Conservation (phyloP, 1,140 invertebrate species). For the Drosophila pruinosa region DNA sequence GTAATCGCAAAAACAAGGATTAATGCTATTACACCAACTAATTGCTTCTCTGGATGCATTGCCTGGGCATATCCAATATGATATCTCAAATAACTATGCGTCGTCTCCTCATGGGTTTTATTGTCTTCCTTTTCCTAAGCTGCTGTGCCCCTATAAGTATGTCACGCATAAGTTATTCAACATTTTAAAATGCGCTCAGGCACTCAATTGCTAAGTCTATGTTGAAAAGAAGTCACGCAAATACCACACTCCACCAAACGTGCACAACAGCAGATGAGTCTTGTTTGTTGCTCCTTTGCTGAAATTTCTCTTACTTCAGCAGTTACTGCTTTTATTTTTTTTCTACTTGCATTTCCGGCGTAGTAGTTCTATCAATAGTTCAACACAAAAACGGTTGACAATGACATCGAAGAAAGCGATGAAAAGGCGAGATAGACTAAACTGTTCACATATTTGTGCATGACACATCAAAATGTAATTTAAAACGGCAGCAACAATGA, state of each 20-base stretch:
- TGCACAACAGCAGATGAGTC: neutral
- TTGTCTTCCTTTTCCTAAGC: conserved; percentile 28
- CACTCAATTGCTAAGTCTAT: conserved; percentile 1
- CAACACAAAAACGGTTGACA: conserved; percentile 19
- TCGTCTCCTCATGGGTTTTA: neutral
- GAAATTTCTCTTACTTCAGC: neutral
- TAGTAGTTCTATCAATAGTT: conserved; percentile 44
- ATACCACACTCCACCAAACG: neutral
- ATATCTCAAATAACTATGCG: neutral
- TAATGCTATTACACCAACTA: conserved; percentile 21
- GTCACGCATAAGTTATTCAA: conserved; percentile 27
- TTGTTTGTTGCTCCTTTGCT: neutral
- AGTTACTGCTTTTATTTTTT: neutral
- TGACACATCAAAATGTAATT: neutral
- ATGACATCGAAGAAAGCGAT: conserved; percentile 17
- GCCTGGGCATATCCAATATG: neutral
- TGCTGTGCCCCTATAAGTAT: conserved; percentile 29
- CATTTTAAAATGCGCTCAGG: conserved; percentile 38
- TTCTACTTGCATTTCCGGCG: neutral
- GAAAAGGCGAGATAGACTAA: neutral
- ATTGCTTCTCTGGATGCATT: conserved; percentile 24
- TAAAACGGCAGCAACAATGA: neutral
- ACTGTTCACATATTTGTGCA: conserved; percentile 23
- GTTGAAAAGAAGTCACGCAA: neutral
- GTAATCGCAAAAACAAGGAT: neutral